Base-by-base conservation (phyloP, 2,797 vertebrate species). In the Gallinago solitaria region DNA sequence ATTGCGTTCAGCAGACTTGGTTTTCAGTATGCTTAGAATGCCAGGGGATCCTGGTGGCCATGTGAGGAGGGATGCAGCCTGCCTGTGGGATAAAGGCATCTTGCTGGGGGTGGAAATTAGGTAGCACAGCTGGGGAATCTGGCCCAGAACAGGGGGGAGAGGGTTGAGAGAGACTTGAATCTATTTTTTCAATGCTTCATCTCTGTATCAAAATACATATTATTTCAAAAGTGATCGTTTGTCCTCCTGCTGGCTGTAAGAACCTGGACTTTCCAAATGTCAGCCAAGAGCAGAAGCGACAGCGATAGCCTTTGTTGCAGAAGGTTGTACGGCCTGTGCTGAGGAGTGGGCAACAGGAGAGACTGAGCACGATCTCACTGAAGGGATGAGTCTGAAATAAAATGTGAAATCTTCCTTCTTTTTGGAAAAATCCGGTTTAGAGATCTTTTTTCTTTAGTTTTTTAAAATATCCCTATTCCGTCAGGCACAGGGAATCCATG, bases 371-470 rank as follows among this genome's bases (percentile, higher is more conserved):
- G 86, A 87, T 64, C 83, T 96, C 90, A 63, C 68, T 64, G 0
- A 69, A 39, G 90, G 88, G 82, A 60, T 68, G 5, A 74, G 35
- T 51, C 35, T 91, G 95, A 97, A 96, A 89, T 87, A 78, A 96
- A 95, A 91, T 83, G 45, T 5, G 23, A 95, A 89, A 67, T 43
- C 50, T 23, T 60, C 45, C 59, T 89, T 57, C 57, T 83, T 56
- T 78, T 87, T 41, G 19, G 88, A 94, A 92, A 90, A 39, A 35
- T 92, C 78, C 96, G 73, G 4, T 85, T 85, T 89, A 37, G 25
- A n/a, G 33, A 11, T 47, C 41, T 12, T 37, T 37, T 5, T 18
- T 71, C 73, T 23, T 11, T 73, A 11, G 45, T 73, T 35, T n/a
- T 83, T 19, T 68, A 33, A 4, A 56, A 64, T 84, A 81, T 63